Conservation (phyloP, 2,113 vertebrate genomes). For the Antechinus flavipes region DNA sequence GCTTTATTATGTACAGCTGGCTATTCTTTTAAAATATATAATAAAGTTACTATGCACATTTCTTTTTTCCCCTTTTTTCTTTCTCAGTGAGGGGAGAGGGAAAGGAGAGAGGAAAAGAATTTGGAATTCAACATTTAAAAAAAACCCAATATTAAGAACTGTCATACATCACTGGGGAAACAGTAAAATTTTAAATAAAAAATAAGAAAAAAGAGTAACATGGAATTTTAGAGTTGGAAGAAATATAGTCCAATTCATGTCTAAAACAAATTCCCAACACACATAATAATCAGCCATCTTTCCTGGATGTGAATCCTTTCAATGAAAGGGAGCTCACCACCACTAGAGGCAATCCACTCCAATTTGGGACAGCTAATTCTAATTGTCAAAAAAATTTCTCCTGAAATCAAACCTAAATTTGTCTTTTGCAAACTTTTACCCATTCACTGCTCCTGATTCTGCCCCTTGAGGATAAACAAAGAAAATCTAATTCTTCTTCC, state of each 20-base stretch:
- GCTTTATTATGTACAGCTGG: background rate
- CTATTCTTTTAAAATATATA: background rate
- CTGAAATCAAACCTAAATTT: background rate
- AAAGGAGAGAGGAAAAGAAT: background rate
- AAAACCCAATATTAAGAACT: too few species aligned
- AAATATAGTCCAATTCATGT: background rate
- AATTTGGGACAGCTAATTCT: background rate
- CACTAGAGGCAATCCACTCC: background rate
- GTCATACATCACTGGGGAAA: too few species aligned
- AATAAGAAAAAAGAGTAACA: background rate
- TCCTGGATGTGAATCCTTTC: background rate
- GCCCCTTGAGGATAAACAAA: background rate
- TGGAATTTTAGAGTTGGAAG: background rate
- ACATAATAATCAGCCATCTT: background rate
- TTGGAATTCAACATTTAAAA: background rate
- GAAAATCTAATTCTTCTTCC: background rate
- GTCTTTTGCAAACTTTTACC: background rate
- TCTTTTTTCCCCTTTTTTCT: background rate
- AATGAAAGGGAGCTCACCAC: background rate
- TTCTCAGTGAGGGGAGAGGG: background rate
- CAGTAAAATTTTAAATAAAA: too few species aligned
- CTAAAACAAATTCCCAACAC: background rate
- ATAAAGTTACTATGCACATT: background rate
- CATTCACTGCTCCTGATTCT: background rate
- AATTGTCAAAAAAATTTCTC: background rate